These are phyloP conservation scores for Microctenopoma steveboyesi DNA, from an alignment of 2,797 vertebrate species.

Conservation along the genomic window DNA sequence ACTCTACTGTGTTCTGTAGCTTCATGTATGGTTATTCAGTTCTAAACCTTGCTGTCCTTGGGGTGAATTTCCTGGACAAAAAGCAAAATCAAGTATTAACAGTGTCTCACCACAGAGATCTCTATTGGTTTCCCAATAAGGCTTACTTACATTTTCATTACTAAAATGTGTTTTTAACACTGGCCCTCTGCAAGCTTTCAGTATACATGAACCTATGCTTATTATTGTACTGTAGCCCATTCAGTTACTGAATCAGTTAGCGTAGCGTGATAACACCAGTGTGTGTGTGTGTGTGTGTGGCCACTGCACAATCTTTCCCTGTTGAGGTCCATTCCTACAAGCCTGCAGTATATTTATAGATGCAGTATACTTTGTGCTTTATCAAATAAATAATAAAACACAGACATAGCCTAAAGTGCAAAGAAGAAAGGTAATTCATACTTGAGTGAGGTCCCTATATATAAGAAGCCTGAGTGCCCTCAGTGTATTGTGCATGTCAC, in stretches of 20 bases:
- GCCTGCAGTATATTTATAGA: conserved; percentile 77
- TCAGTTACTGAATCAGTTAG: conserved; percentile 45
- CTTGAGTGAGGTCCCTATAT: conserved; percentile 74
- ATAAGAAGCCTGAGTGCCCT: conserved; percentile 70
- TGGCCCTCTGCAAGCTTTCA: conserved; percentile 10
- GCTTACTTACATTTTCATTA: background rate
- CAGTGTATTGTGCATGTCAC: conserved; percentile 54
- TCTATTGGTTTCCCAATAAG: conserved; percentile 21
- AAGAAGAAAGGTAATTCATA: conserved; percentile 75
- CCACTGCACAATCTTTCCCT: conserved; percentile 34
- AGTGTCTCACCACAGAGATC: conserved; percentile 11
- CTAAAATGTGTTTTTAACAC: conserved; percentile 21
- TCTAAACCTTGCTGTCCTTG: conserved; percentile 20
- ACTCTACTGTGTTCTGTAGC: conserved; percentile 17
- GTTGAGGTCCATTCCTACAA: conserved; percentile 48
- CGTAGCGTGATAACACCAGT: conserved; percentile 46
- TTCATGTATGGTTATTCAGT: conserved; percentile 19
- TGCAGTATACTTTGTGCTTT: conserved; percentile 73
- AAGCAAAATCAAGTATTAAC: conserved; percentile 14
- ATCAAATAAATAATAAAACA: conserved; percentile 83
- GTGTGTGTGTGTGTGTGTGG: conserved; percentile 11
- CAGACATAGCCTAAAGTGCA: conserved; percentile 69
- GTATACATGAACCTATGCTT: conserved; percentile 20
- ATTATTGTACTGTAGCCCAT: conserved; percentile 23
- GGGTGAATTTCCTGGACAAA: conserved; percentile 25